phyloP scores from a whole-genome alignment of 2,888 invertebrate genomes.

The Dryobotodes eremita region DNA sequence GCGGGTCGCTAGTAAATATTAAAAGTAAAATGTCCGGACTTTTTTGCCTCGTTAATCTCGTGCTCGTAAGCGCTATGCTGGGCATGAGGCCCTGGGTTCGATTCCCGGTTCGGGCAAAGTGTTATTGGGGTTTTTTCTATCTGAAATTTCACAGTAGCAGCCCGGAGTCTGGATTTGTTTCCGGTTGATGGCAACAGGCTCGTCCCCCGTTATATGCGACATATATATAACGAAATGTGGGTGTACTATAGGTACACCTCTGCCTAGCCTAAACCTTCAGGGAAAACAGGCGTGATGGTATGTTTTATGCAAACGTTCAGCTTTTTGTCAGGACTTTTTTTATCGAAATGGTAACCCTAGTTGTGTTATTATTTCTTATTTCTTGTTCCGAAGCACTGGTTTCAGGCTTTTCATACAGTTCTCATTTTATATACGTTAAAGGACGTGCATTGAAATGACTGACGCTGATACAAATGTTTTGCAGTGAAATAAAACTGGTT shows the following conservation, averaged over 20 bases:
- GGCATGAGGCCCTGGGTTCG: not conserved
- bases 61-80: not conserved
- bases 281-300: not conserved
- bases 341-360: not conserved
- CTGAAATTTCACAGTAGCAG: not conserved
- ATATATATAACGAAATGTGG: not conserved
- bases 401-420: not conserved
- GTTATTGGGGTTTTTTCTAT: not conserved
- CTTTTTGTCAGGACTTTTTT: not conserved
- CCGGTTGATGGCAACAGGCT: not conserved
- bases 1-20: too few relatives aligned
- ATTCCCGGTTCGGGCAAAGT: not conserved
- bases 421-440: not conserved
- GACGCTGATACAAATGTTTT: not conserved
- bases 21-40: not conserved
- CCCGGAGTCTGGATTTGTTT: not conserved
- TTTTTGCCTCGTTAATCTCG: not conserved
- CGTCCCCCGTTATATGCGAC: not conserved
- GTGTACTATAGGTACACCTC: not conserved
- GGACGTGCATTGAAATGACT: not conserved
- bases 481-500: not conserved
- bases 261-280: not conserved
- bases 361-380: constrained; percentile 25
- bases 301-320: not conserved
- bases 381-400: constrained; percentile 4